These are phyloP conservation scores for Macaca mulatta DNA, from an alignment of 2,113 vertebrate genomes.

Conservation along the genomic window DNA sequence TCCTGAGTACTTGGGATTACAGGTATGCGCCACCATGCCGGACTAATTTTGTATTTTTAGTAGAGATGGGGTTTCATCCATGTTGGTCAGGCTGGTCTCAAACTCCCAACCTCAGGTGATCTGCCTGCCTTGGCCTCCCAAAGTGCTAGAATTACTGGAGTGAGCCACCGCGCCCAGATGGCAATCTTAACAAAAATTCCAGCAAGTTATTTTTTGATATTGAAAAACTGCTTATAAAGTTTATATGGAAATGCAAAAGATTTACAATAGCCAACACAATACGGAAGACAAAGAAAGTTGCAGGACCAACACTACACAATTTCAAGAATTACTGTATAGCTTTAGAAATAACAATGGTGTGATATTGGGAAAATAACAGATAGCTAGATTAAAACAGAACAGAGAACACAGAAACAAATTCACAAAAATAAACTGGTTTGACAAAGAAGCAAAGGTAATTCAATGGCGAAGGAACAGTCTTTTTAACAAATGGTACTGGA, in stretches of 20 bases:
- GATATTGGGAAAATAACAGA: not conserved
- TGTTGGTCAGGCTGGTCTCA: too few relatives aligned
- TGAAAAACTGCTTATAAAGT: not conserved
- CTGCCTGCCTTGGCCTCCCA: too few relatives aligned
- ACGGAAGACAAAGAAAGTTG: not conserved
- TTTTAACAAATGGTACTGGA: not conserved
- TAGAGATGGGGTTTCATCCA: too few relatives aligned
- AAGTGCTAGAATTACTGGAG: too few relatives aligned
- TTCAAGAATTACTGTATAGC: not conserved
- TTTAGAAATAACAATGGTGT: not conserved
- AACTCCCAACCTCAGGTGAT: too few relatives aligned
- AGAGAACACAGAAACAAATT: not conserved
- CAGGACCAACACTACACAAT: not conserved
- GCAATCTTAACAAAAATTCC: not conserved
- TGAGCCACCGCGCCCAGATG: too few relatives aligned
- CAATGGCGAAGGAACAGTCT: not conserved
- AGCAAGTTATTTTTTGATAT: not conserved
- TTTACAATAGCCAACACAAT: not conserved
- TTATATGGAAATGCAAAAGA: not conserved
- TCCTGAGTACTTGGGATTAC: too few relatives aligned
- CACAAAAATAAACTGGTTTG: not conserved
- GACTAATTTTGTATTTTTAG: too few relatives aligned
- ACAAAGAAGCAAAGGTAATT: not conserved
- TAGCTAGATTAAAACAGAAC: not conserved
- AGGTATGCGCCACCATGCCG: too few relatives aligned